Conservation (phyloP, 2,113 vertebrate species). For the Talpa occidentalis region DNA sequence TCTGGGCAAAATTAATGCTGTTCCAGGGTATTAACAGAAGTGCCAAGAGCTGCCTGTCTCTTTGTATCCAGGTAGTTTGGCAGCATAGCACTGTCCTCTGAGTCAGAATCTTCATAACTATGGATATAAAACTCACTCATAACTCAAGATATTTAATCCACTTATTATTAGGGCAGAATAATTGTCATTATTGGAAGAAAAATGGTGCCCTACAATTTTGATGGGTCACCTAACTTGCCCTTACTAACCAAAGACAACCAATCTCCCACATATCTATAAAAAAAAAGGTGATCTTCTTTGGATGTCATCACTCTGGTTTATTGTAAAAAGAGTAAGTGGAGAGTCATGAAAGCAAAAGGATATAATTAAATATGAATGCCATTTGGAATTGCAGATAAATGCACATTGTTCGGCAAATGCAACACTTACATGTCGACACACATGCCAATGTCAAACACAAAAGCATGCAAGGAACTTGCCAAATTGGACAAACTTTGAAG, state of each 20-base stretch:
- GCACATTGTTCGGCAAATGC: background rate
- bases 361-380: background rate
- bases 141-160: background rate
- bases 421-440: background rate
- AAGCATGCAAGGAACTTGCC: background rate
- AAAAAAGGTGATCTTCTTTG: background rate
- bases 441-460: slow-evolving; percentile 11
- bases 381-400: slow-evolving; percentile 2
- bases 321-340: slow-evolving; percentile 9
- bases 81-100: background rate
- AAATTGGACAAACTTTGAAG: slow-evolving; percentile 16
- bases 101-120: background rate
- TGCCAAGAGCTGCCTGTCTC: background rate
- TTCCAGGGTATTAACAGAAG: background rate
- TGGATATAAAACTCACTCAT: background rate
- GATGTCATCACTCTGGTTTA: background rate
- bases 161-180: background rate
- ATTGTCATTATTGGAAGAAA: background rate
- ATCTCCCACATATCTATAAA: background rate
- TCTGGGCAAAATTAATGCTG: background rate
- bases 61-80: background rate
- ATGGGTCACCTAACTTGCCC: background rate
- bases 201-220: background rate
- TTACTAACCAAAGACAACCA: background rate
- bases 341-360: background rate